Base-by-base conservation (phyloP, 2,888 invertebrate genomes). In the Thereva nobilitata region DNA sequence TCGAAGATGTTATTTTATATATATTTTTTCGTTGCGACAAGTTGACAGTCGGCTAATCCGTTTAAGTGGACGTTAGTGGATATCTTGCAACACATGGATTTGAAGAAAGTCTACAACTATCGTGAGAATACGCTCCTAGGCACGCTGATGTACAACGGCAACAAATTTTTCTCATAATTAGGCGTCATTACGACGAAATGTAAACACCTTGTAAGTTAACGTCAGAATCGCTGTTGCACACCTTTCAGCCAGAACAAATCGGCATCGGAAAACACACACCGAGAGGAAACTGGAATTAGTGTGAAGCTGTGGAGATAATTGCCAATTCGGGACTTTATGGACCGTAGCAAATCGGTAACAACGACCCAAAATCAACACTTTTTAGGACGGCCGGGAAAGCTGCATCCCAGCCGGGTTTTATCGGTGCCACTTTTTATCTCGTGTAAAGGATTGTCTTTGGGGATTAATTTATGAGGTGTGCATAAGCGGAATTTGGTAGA, bases 261-360 rank as follows among this genome's bases (percentile, higher is more conserved):
- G 35, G 34, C 23, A 34, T 34, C 56, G 23, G 9, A 44, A 56
- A 44, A 56, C 56, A 52, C 47, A 10, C 59, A 38, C 12, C 5
- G 49, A 38, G 45, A 38, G 59, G 59, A 59, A 59, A 45, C 59
- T 45, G 47, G 37, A 59, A 59, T 59, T 49, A 59, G 45, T 59
- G 59, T 47, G 59, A 59, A 59, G 59, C 59, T 59, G 59, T 38
- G 59, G 59, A 59, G 59, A 59, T 59, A 59, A 59, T 59, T 59
- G 59, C 59, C 59, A 59, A 59, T 59, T 59, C 47, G 12, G 59
- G 23, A 40, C 59, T 59, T 59, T 59, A 59, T 59, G 59, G 59
- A 59, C 59, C 59, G 59, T 59, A 35, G 49, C 49, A 37, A 59
- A 59, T 59, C 59, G 38, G 56, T n/a, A 47, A 47, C 23, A 34